Conservation (phyloP, 2,113 vertebrate genomes). For the Onychorhynchus coronatus region DNA sequence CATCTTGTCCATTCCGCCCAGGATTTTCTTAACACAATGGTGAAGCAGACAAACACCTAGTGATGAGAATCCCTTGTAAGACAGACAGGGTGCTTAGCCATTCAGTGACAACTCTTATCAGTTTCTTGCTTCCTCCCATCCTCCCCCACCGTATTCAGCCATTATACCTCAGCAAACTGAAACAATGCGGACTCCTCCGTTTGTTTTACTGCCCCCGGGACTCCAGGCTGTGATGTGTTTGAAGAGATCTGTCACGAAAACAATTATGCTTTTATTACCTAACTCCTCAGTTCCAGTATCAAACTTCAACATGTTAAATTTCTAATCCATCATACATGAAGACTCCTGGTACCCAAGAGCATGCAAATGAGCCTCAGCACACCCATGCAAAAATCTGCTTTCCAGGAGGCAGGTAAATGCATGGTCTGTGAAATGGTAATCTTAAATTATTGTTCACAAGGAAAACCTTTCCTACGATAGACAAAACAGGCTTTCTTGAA, state of each 20-base stretch:
- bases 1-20: not conserved
- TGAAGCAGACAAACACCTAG: not conserved
- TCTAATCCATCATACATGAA: not conserved
- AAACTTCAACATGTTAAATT: not conserved
- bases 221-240: conserved; percentile 71
- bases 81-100: not conserved
- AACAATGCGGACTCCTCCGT: conserved; percentile 78
- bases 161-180: conserved; percentile 82
- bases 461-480: not conserved
- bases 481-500: not conserved
- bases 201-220: conserved; percentile 67
- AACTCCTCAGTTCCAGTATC: not conserved
- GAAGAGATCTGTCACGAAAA: conserved; percentile 78
- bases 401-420: not conserved
- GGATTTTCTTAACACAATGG: not conserved
- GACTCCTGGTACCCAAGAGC: not conserved
- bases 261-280: not conserved
- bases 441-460: not conserved
- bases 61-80: not conserved
- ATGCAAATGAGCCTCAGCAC: not conserved
- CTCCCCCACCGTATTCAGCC: not conserved
- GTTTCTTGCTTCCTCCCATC: not conserved
- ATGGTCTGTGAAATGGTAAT: not conserved
- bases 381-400: not conserved
- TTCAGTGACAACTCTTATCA: not conserved